Evolutionary conservation across 2,113 vertebrate species (phyloP).

Genomic region (Ascaphus truei): DNA sequence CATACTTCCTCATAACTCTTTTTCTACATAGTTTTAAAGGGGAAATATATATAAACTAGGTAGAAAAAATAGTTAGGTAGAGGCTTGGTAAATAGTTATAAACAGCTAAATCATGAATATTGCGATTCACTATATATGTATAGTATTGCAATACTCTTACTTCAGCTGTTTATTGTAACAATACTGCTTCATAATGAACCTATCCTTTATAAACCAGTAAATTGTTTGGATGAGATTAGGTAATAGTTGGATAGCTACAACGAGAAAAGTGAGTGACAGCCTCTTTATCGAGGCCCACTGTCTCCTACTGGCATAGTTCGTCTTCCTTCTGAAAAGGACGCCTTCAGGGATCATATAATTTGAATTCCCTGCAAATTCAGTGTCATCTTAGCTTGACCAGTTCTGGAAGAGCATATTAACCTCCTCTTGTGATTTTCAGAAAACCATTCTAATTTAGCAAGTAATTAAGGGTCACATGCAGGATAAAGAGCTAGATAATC

Average conservation of each 20-base stretch:
- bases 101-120: too few species aligned
- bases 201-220: conserved; percentile 55
- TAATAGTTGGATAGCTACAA: conserved; percentile 48
- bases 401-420: conserved; percentile 78
- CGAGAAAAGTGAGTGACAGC: conserved; percentile 67
- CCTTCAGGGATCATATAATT: conserved; percentile 78
- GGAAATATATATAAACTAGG: too few species aligned
- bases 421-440: conserved; percentile 77
- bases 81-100: too few species aligned
- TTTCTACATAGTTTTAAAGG: too few species aligned
- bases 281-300: conserved; percentile 54
- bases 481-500: conserved; percentile 79
- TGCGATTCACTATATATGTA: too few species aligned
- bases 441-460: conserved; percentile 81
- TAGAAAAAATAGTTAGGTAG: too few species aligned
- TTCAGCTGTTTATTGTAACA: neutral
- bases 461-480: conserved; percentile 84
- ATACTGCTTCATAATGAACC: conserved; percentile 47
- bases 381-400: conserved; percentile 79
- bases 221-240: conserved; percentile 60
- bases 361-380: conserved; percentile 71
- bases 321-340: conserved; percentile 70
- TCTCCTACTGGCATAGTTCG: conserved; percentile 65
- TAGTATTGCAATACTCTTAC: neutral
- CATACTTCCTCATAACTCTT: too few species aligned